A percentile compares a stretch with the other conserved stretches of the same genome.
phyloP scores from a whole-genome alignment of 2,797 vertebrate genomes.

The Setipinna tenuifilis region DNA sequence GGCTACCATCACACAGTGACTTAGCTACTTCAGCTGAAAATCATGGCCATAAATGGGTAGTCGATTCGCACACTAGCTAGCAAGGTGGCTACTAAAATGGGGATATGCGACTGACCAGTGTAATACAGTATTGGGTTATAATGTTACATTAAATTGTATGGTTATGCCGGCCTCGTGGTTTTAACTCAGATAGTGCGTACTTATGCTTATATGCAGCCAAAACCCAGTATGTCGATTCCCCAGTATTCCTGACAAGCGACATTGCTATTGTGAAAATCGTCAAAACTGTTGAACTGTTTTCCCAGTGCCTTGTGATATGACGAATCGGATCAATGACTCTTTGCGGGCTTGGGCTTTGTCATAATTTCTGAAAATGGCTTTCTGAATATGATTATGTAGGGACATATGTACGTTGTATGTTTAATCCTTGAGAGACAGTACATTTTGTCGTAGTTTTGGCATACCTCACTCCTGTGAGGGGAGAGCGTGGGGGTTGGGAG shows the following conservation, averaged over 20 bases:
- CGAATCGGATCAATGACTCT: not conserved
- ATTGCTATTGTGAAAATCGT: not conserved
- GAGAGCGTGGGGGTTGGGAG: not conserved
- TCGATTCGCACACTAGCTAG: slow-evolving; percentile 1
- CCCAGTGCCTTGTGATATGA: not conserved
- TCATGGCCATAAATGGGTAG: slow-evolving; percentile 21
- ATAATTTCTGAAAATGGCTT: not conserved
- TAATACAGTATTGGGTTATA: not conserved
- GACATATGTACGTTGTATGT: not conserved
- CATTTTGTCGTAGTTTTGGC: not conserved
- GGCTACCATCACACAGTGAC: slow-evolving; percentile 1
- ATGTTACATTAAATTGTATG: slow-evolving; percentile 4
- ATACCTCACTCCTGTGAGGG: not conserved
- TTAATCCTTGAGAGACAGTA: not conserved
- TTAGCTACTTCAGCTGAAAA: not conserved
- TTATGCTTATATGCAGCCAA: not conserved
- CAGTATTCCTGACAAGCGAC: not conserved
- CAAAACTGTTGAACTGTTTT: not conserved
- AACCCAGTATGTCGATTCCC: not conserved
- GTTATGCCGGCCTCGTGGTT: not conserved
- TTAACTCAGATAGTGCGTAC: not conserved
- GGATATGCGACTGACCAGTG: not conserved
- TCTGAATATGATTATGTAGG: not conserved
- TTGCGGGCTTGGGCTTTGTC: not conserved
- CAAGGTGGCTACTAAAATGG: slow-evolving; percentile 16